Evolutionary conservation across 2,888 invertebrate species (phyloP).

Genomic region (Agrypnus murinus): DNA sequence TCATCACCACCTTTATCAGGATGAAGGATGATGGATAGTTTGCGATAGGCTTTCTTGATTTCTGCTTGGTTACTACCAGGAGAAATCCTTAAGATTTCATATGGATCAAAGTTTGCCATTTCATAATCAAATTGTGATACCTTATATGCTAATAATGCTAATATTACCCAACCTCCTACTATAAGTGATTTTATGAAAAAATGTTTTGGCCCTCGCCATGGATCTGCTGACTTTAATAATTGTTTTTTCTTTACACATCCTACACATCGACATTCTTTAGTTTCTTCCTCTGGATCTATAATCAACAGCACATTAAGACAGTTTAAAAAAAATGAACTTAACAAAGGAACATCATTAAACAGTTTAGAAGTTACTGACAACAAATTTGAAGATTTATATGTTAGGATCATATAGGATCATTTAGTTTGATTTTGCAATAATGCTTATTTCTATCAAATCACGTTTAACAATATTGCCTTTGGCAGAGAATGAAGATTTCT

Average conservation of each 20-base stretch:
- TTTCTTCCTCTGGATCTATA: constrained; percentile 84
- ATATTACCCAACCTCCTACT: constrained; percentile 86
- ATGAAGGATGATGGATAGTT: constrained; percentile 94
- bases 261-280: constrained; percentile 91
- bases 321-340: background rate
- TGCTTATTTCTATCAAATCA: no score
- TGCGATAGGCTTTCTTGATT: constrained; percentile 96
- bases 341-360: background rate
- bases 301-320: no score
- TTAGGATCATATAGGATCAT: no score
- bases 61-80: constrained; percentile 89
- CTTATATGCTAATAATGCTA: constrained; percentile 89
- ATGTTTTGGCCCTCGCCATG: constrained; percentile 90
- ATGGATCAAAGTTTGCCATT: constrained; percentile 99
- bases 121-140: constrained; percentile 98
- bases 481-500: no score
- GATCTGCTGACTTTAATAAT: constrained; percentile 88
- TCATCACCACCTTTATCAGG: constrained; percentile 99
- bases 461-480: no score
- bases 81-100: constrained; percentile 94
- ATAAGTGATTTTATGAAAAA: constrained; percentile 86
- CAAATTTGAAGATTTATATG: no score
- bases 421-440: no score
- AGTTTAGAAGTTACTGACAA: no score
- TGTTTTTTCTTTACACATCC: constrained; percentile 90